Evolutionary conservation across 2,113 vertebrate genomes (phyloP), one percentile per base, ranked within the genome.

Genomic region (Dendropsophus ebraccatus): DNA sequence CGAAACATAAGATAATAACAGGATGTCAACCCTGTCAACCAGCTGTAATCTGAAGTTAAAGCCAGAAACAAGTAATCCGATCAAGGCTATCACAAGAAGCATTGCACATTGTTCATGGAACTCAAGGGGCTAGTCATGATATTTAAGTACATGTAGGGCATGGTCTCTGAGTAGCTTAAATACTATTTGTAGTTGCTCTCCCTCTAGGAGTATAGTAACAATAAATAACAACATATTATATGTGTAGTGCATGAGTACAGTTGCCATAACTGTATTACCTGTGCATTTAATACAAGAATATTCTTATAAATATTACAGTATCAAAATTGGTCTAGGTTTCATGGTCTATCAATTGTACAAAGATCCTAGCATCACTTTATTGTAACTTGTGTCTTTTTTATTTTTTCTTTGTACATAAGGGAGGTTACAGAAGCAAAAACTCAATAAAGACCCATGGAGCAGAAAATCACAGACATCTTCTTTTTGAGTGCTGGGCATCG

Each of bases 401-500:
- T n/a, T n/a, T 85, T 56, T 5, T 67, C 58, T 89, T 86, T 94
- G 58, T 88, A 69, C 91, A 90, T 90, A 91, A 98, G 97, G 97
- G 97, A 89, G 95, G 95, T 91, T 96, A 97, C 89, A 96, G 95
- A 93, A 97, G 97, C 92, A 97, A 96, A 90, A 97, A 97, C 91
- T 95, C 97, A 5, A 95, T 98, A 90, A 93, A 92, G 90, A 97
- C 95, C 4, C 97, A 98, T 0, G 96, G 97, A 84, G 96, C 96
- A 8, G 96, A 97, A 88, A 98, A 98, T 94, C 96, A 99, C 87
- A 93, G 97, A 70, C 97, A 97, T 87, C 91, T 96, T 19, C 95
- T 99, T 23, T 99, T 97, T 0, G 96, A 96, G 83, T 96, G 96
- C 88, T 99, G 97, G 98, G 97, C 97, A 52, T 97, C 96, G 90